Percentiles rank a stretch among this genome's conserved stretches.
Conservation (phyloP, 2,113 vertebrate species). For the Bettongia penicillata region DNA sequence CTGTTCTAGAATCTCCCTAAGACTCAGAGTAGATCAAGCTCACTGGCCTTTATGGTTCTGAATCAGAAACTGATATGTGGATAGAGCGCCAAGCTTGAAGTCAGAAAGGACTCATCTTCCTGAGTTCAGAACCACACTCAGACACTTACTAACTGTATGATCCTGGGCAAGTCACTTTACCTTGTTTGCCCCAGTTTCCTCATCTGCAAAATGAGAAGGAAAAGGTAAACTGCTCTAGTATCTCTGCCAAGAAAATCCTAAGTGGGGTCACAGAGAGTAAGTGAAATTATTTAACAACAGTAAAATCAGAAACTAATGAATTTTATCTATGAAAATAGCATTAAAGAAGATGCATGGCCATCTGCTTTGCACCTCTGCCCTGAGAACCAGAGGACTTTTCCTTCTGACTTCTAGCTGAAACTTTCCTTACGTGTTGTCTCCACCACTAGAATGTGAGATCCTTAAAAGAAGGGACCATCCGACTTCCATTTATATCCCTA, state of each 20-base stretch:
- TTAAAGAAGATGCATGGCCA: neutral
- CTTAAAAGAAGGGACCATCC: neutral
- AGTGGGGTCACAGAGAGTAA: neutral
- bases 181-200: neutral
- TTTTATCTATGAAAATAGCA: neutral
- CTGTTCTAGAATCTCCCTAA: neutral
- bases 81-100: too few species aligned
- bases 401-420: neutral
- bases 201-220: neutral
- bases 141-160: neutral
- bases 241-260: neutral
- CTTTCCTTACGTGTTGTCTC: neutral
- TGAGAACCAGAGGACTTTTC: neutral
- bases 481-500: neutral
- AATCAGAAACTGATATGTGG: neutral
- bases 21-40: neutral
- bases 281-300: neutral
- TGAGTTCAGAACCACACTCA: too few species aligned
- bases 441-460: neutral
- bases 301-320: neutral
- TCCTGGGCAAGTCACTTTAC: too few species aligned
- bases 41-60: neutral
- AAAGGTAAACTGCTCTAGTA: neutral
- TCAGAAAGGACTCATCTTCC: too few species aligned
- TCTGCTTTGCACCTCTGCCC: neutral